These are phyloP conservation scores for Nemoura dubitans DNA, from an alignment of 2,888 invertebrate species.

Conservation along the genomic window DNA sequence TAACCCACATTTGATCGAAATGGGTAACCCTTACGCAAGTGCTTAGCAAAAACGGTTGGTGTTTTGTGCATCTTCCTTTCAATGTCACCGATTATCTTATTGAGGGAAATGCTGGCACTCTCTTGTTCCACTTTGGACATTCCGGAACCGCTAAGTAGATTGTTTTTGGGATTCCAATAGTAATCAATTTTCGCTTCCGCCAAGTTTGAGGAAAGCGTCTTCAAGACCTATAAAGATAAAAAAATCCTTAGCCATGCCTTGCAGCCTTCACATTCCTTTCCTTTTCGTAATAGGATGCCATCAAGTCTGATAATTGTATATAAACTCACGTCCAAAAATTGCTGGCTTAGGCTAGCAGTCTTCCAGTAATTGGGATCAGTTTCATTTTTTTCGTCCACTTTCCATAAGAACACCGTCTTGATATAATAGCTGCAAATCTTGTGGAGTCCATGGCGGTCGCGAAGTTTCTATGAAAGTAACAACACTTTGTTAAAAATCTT, in stretches of 20 bases:
- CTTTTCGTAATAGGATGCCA: too few relatives aligned
- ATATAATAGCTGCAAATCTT: conserved; percentile 67
- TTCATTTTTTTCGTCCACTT: conserved; percentile 54
- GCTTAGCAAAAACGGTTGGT: conserved; percentile 27
- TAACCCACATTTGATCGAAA: background rate
- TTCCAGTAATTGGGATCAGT: conserved; percentile 39
- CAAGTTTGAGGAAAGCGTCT: conserved; percentile 58
- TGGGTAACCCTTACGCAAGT: conserved; percentile 26
- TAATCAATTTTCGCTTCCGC: conserved; percentile 58
- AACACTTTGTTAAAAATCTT: conserved; percentile 13
- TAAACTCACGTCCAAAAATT: conserved; percentile 53
- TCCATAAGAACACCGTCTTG: conserved; percentile 65
- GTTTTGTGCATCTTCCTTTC: conserved; percentile 17
- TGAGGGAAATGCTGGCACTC: background rate
- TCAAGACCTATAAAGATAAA: conserved; percentile 59
- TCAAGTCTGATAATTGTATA: too few relatives aligned
- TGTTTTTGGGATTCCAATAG: conserved; percentile 63
- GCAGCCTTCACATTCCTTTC: too few relatives aligned
- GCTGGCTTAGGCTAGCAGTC: conserved; percentile 46
- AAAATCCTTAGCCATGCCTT: too few relatives aligned
- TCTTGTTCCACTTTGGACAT: background rate
- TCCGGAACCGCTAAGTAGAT: conserved; percentile 58
- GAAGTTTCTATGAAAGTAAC: conserved; percentile 61
- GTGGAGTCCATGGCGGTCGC: conserved; percentile 61
- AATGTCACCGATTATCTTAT: conserved; percentile 20